Evolutionary conservation across 1,140 invertebrate species (phyloP), one percentile per base, ranked within the genome.

Genomic region (Anastatus disparis): DNA sequence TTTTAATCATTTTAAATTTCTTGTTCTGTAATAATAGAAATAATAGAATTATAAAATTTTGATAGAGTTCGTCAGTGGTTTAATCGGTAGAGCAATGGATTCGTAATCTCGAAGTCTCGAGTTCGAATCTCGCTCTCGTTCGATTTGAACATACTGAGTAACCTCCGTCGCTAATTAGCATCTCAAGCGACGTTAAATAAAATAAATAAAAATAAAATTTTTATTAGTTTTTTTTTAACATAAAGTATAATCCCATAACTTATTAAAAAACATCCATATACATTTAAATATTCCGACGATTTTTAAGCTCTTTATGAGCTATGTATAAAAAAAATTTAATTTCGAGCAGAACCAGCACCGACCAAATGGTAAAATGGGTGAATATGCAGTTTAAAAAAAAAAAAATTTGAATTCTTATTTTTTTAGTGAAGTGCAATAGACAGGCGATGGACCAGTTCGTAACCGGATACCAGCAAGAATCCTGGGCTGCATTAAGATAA

Each of bases 391-490:
- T 24, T 44, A 59, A 62, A 53, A 38, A 22, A 38, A 26, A 31
- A 15, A 50, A 59, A 46, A 6, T 44, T 66, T 67, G 38, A 58
- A 66, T 68, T 38, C 53, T 63, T 46, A 48, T 48, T 67, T 52
- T 56, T 79, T 79, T 81, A 80, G 79, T 84, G 81, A 65, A 71
- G 70, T 84, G 82, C 80, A 84, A 82, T 55, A 72, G 70, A 64
- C 70, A 86, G 81, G 79, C 78, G 81, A 85, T 83, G 81, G 79
- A 82, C 85, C 80, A 83, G 82, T 79, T 84, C 85, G 83, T 84
- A 84, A 85, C 83, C 86, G 87, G 85, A 94, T 94, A 95, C 90
- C 93, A 93, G 89, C 90, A 89, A 90, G 91, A 91, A 94, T 89
- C 88, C 93, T 93, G 93, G 89, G 89, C 74, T 81, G 35, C 17